Evolutionary conservation across 1,140 invertebrate species (phyloP), one percentile per base, ranked within the genome.

Genomic region (Macrobrachium rosenbergii): DNA sequence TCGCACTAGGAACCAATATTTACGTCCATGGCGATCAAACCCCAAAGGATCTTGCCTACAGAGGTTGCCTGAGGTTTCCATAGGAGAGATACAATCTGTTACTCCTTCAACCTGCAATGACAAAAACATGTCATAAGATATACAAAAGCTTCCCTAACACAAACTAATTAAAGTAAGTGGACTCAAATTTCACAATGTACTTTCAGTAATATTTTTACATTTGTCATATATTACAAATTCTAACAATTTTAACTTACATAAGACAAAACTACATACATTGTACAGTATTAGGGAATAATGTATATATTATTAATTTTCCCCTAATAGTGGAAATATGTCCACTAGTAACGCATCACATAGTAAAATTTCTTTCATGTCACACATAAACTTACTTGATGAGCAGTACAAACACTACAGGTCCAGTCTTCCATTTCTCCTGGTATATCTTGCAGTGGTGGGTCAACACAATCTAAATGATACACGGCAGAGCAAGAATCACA

Each of bases 401-500:
- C 95, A 92, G 96, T 95, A 92, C 98, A 99, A 63, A 98, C 94
- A 90, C 94, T 95, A 93, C 98, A 99, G 89, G 98, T 96, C 98
- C 98, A 99, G 91, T 99, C 98, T 90, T 93, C 93, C 93, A 98
- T 97, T 67, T 88, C 87, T 67, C 97, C 96, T 69, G 98, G 98
- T 76, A 99, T 96, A 93, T 98, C 95, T 45, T 95, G 94, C 91
- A 99, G 93, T 12, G 98, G 97, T 64, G 98, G 98, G 91, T 98
- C 97, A 43, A 99, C 96, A 93, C 98, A 99, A 90, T 97, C 96
- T 90, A 99, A 93, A 93, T 99, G 98, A 92, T 97, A 99, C 23
- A 99, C 98, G 59, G 98, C 98, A 75, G 98, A 96, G 92, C 98
- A 99, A 11, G 96, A 98, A 92, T 99, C 98, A 93, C 98, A 99